These are phyloP conservation scores for Boloria selene DNA, from an alignment of 2,888 invertebrate species.

Conservation along the genomic window DNA sequence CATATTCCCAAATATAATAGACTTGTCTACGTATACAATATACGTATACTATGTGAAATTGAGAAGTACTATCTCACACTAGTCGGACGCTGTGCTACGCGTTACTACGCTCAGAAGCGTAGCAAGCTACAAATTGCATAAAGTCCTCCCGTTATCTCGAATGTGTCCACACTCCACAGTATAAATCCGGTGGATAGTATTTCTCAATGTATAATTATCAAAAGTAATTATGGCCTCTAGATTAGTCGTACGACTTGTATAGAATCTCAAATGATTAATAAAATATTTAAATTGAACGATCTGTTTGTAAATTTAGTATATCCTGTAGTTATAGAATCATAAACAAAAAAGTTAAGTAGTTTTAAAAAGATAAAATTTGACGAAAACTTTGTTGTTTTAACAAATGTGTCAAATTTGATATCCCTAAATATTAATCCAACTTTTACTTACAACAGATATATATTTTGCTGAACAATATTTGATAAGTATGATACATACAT, in stretches of 20 bases:
- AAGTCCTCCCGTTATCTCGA: background rate
- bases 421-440: background rate
- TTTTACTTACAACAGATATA: background rate
- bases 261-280: constrained; percentile 11
- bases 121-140: background rate
- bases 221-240: constrained; percentile 7
- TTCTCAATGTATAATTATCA: constrained; percentile 11
- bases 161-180: background rate
- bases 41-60: constrained; percentile 1
- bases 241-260: constrained; percentile 12
- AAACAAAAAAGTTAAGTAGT: background rate
- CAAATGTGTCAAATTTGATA: background rate
- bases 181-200: constrained; percentile 5
- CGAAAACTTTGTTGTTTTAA: too few species aligned
- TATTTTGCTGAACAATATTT: too few species aligned
- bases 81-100: background rate
- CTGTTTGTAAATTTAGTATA: constrained; percentile 12
- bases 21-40: background rate
- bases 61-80: constrained; percentile 12
- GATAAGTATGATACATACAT: too few species aligned
- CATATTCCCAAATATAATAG: constrained; percentile 1
- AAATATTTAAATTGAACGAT: constrained; percentile 7
- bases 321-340: constrained; percentile 2
- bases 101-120: background rate
- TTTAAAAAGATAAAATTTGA: background rate